Base-by-base conservation (phyloP, 2,888 invertebrate genomes). In the Strigamia maritima region DNA sequence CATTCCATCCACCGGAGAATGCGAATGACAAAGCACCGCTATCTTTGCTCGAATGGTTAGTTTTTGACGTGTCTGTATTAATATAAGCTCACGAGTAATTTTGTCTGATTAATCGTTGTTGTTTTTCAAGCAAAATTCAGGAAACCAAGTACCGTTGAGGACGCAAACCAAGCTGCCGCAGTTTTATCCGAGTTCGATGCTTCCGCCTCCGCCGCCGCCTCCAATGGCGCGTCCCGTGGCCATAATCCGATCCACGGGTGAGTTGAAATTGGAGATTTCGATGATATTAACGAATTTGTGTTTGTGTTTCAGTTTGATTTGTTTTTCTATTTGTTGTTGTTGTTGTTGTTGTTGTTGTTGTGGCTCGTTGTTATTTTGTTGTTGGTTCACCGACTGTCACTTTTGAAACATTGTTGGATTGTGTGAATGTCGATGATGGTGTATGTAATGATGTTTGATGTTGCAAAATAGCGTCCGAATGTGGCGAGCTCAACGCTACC, bases 181-280 rank as follows among this genome's bases (percentile, higher is more conserved):
- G 84, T 95, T 94, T 88, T 94, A 95, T 87, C 92, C 92, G 83
- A 94, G 94, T 85, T 92, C 95, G 79, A 97, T 97, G 94, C 89
- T 97, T 85, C 95, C 96, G 8, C 97, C 97, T 2, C 90, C 97
- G 40, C 96, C 97, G 8, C 86, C 86, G 60, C 84, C 86, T 14
- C 97, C 97, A 22, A 95, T 97, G 94, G 97, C 97, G 2, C 89
- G 97, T 82, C 97, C 97, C 0, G 97, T 97, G 35, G 96, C 97
- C 81, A 96, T 98, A 84, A 95, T 97, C 84, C 90, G 96, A 83
- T 96, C 96, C 79, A 95, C 95, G 83, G 93, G 91, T 88, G 26
- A 44, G 31, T 76, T 40, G 16, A 8, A n/a, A 16, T 76, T 28
- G 7, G 7, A 4, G 31, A 31, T 4, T 31, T 31, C n/a, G 7